Conservation (phyloP, 53 echinoderm and acorn worm species). For the Temnopleurus reevesii region DNA sequence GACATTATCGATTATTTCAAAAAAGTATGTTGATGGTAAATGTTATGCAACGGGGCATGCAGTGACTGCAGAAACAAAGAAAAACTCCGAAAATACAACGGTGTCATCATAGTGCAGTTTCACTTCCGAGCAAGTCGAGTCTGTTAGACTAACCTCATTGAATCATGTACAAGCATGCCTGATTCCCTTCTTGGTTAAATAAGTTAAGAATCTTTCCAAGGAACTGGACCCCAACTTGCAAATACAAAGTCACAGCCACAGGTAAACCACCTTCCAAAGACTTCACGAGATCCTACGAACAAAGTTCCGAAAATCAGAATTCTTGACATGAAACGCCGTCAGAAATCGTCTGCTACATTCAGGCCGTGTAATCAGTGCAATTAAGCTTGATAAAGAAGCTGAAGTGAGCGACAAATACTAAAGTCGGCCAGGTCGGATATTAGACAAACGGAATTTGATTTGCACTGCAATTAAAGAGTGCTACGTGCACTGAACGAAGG, state of each 20-base stretch:
- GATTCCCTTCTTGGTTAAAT: too few species aligned
- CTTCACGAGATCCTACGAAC: background rate
- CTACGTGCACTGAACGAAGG: conserved; percentile 19
- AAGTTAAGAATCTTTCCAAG: background rate
- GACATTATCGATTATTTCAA: too few species aligned
- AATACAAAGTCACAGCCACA: background rate
- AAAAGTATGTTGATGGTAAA: too few species aligned
- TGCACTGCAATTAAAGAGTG: conserved; percentile 35
- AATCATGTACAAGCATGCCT: background rate
- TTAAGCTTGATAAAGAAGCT: background rate
- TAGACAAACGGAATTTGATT: conserved; percentile 38
- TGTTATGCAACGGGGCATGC: too few species aligned
- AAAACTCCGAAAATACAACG: too few species aligned
- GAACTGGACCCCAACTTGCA: background rate
- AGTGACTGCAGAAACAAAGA: too few species aligned
- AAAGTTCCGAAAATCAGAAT: background rate
- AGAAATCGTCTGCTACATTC: conserved; percentile 22
- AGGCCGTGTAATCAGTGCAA: conserved; percentile 15
- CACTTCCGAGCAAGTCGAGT: too few species aligned
- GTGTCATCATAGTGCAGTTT: too few species aligned
- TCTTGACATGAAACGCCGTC: background rate
- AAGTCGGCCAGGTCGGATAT: conserved; percentile 36
- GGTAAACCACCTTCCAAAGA: background rate
- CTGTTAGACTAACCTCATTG: background rate
- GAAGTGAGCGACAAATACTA: conserved; percentile 48